Conservation (phyloP, 2,888 invertebrate species). For the Idaea dimidiata region DNA sequence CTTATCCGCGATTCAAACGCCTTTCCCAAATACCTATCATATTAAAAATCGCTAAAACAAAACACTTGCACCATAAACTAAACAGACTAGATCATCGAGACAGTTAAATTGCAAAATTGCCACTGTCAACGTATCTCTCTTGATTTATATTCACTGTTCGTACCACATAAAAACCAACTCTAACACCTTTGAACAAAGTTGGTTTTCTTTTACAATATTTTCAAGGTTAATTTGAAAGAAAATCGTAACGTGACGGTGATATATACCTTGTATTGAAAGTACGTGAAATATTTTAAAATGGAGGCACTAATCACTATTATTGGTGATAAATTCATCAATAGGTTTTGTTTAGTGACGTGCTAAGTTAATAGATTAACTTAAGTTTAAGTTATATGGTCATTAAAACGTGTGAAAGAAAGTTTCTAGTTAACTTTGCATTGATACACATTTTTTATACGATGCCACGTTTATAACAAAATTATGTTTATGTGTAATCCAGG, state of each 20-base stretch:
- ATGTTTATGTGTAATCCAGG: too few relatives aligned
- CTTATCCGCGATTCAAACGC: neutral
- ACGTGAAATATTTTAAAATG: conserved; percentile 31
- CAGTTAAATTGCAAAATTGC: conserved; percentile 39
- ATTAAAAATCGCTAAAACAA: neutral
- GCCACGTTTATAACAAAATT: too few relatives aligned
- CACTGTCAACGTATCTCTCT: conserved; percentile 31
- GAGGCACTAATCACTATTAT: conserved; percentile 22
- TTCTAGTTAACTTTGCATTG: too few relatives aligned
- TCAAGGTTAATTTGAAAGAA: conserved; percentile 32
- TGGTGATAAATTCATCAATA: conserved; percentile 11
- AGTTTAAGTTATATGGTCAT: neutral
- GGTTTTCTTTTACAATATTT: neutral
- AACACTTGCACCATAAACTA: conserved; percentile 8
- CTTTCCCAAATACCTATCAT: neutral
- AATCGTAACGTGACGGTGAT: conserved; percentile 40
- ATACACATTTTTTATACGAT: too few relatives aligned
- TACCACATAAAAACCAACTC: neutral
- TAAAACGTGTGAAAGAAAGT: too few relatives aligned
- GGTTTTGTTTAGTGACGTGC: neutral
- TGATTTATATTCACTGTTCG: conserved; percentile 27
- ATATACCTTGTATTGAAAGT: conserved; percentile 27
- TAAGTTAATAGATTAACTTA: neutral
- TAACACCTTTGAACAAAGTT: neutral
- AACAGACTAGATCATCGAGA: conserved; percentile 31